Conservation (phyloP, 2,113 vertebrate species). For the Passer montanus region DNA sequence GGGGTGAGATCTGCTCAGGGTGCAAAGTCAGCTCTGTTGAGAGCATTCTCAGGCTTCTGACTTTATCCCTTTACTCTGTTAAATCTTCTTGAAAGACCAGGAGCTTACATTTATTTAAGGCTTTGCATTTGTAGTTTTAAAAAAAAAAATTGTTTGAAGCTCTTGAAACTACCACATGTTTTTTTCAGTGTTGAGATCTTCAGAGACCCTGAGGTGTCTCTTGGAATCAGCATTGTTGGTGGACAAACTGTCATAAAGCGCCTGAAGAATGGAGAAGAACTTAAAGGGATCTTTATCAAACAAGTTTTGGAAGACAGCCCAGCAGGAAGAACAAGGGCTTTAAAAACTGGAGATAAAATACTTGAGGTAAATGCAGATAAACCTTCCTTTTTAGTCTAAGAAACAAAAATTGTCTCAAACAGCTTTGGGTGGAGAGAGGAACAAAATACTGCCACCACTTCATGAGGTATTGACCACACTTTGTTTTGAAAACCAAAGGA, state of each 20-base stretch:
- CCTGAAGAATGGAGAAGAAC: conserved; percentile 94
- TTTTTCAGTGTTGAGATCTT: conserved; percentile 88
- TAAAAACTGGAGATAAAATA: conserved; percentile 98
- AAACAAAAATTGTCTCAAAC: background rate
- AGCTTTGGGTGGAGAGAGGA: background rate
- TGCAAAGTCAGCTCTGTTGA: background rate
- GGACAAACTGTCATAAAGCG: conserved; percentile 92
- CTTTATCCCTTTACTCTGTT: background rate
- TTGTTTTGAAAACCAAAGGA: background rate
- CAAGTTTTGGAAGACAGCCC: conserved; percentile 91
- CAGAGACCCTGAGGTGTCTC: conserved; percentile 82
- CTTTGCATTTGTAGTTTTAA: background rate
- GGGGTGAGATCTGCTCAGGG: background rate
- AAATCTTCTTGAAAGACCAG: conserved; percentile 22
- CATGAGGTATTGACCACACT: background rate
- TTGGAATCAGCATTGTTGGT: conserved; percentile 98
- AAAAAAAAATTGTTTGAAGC: conserved; percentile 8
- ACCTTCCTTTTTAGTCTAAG: background rate
- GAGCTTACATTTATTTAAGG: background rate
- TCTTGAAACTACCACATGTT: background rate
- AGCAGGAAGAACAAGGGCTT: conserved; percentile 81
- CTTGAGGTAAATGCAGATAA: conserved; percentile 83
- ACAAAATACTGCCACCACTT: background rate
- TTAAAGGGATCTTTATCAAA: conserved; percentile 98
- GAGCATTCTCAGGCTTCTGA: background rate